A percentile compares a stretch with the other conserved stretches of the same genome.
Evolutionary conservation across 2,113 vertebrate species (phyloP).

Genomic region (Patagioenas fasciata): DNA sequence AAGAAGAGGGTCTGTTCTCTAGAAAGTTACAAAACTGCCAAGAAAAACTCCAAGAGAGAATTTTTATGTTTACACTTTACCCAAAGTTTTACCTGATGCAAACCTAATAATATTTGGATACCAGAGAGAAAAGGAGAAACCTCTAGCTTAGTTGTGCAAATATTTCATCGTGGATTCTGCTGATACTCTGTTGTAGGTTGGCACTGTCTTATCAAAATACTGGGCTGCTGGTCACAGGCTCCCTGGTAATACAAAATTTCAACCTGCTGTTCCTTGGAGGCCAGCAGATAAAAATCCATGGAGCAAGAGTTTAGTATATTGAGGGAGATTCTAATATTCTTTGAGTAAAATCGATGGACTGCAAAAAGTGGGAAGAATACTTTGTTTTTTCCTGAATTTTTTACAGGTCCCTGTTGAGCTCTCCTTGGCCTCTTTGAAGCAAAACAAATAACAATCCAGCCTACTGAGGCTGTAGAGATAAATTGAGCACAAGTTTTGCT

Average conservation of each 20-base stretch:
- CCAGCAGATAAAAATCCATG: neutral
- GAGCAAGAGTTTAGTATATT: neutral
- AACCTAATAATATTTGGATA: neutral
- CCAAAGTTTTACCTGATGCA: neutral
- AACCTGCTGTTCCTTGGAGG: neutral
- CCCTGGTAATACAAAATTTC: neutral
- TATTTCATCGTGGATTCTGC: neutral
- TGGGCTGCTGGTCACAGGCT: neutral
- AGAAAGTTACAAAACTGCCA: neutral
- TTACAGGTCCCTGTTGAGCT: neutral
- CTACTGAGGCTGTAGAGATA: neutral
- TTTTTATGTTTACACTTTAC: neutral
- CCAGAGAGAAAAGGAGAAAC: neutral
- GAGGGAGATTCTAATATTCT: neutral
- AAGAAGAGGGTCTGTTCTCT: neutral
- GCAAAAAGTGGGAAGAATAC: neutral
- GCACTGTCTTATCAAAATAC: neutral
- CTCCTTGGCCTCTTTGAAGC: neutral
- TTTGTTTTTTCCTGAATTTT: neutral
- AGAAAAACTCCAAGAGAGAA: neutral
- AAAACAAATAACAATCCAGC: neutral
- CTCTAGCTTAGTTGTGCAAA: neutral
- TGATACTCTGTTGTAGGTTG: neutral
- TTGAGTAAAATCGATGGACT: neutral
- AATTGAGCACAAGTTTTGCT: neutral